Base-by-base conservation (phyloP, 2,113 vertebrate genomes). In the Phocoena sinus region DNA sequence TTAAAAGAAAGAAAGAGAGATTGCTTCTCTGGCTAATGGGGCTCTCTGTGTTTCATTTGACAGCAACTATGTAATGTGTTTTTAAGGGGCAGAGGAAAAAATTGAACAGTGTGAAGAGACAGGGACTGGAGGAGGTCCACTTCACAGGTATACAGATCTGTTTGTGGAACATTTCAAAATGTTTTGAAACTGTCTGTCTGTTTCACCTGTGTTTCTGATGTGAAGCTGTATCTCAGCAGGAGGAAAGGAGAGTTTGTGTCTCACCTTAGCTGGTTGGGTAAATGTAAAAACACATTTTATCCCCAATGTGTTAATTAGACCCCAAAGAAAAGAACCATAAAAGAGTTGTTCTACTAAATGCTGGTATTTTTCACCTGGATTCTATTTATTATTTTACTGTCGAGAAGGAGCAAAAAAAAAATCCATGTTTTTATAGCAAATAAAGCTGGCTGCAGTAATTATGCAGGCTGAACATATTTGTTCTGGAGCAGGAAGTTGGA, bases 331-430 rank as follows among this genome's bases (percentile, higher is more conserved):
- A 96, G 95, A 97, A 86, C 87, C 67, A 36, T 96, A 96, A 91
- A 97, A 94, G 56, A 88, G 74, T 98, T 97, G 96, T 97, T 97
- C 90, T 97, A 84, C 91, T 97, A 98, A 97, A 98, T 77, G 95
- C 85, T 79, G 38, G 81, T 76, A 94, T 98, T 98, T 98, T 97
- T 98, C 97, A 98, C 97, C 91, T 97, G 89, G 91, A 97, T 98
- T 96, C 96, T 98, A 91, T 95, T 93, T 98, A 97, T 98, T 97
- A 96, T 98, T 97, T 97, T 97, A 97, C 89, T 96, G 94, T 94
- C 53, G 88, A 93, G 97, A 97, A 79, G 77, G 50, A 97, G 23
- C 77, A 97, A 93, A 79, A 87, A 6, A 95, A 97, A 5, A 95
- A 97, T 97, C 97, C 65, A 95, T 96, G n/a, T 96, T 97, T 98